Percentiles rank a stretch among this genome's conserved stretches.
Evolutionary conservation across 2,113 vertebrate species (phyloP).

Genomic region (Eulacestoma nigropectus): DNA sequence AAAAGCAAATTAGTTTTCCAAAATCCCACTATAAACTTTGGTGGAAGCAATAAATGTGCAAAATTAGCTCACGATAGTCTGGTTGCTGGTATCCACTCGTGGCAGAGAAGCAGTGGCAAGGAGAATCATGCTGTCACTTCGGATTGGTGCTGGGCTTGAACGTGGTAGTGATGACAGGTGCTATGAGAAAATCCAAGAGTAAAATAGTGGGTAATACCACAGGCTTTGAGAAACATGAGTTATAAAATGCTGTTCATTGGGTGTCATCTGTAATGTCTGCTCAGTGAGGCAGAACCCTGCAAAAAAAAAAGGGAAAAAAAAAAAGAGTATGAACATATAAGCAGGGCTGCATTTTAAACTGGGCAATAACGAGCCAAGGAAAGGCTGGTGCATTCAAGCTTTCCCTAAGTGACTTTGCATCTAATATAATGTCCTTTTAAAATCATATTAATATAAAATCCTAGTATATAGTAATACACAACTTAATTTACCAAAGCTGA

Average conservation of each 20-base stretch:
- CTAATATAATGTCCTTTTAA: neutral
- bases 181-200: neutral
- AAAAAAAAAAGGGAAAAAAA: too few relatives aligned
- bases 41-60: neutral
- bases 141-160: neutral
- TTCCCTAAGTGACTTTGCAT: fast-evolving
- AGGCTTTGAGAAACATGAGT: neutral
- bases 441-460: neutral
- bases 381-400: neutral
- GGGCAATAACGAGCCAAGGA: neutral
- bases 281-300: neutral
- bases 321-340: fast-evolving
- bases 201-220: neutral
- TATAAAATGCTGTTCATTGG: neutral
- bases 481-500: neutral
- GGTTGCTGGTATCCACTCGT: neutral
- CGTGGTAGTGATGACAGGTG: neutral
- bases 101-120: neutral
- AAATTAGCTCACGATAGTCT: neutral
- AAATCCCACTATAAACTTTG: neutral
- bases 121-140: neutral
- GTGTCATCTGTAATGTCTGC: neutral
- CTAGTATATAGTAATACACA: neutral
- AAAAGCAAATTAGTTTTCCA: neutral
- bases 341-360: neutral